Evolutionary conservation across 2,888 invertebrate genomes (phyloP), one percentile per base, ranked within the genome.

Genomic region (Fragum sueziense): DNA sequence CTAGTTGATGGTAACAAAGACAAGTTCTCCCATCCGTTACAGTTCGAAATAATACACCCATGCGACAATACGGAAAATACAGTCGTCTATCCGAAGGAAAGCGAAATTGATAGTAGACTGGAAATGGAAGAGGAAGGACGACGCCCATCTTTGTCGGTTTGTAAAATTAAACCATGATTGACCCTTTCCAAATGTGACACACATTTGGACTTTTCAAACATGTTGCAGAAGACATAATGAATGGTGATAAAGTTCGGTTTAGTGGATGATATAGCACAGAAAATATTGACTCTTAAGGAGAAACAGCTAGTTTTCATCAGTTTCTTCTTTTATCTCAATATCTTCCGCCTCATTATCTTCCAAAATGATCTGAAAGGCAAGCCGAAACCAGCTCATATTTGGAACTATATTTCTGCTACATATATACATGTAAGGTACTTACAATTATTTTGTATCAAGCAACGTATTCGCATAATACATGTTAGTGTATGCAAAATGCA

Each of bases 1-100:
- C n/a, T 25, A 54, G 74, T 61, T 29, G 80, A 74, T 52, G 67
- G 68, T 9, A 80, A 79, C 47, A 47, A 71, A n/a, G 72, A 74
- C 34, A 68, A 33, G 37, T 67, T 11, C 17, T 22, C 59, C 2
- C 57, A 34, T n/a, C 17, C 22, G 11, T 31, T 82, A 2, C 33
- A 70, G 54, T 73, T 76, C 59, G 76, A 73, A 31, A 70, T 82
- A 27, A n/a, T 76, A 2, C 17, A 59, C 17, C 77, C 81, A 1
- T n/a, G n/a, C n/a, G n/a, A n/a, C n/a, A n/a, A n/a, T n/a, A 51
- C 67, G 20, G n/a, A 11, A 6, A 31, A 33, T 3, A 54, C 17
- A n/a, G 68, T 74, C 4, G 20, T 62, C 0, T 67, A 67, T 67
- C 74, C 74, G n/a, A 52, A 57, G 2, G 54, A 67, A 6, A 57